Conservation (phyloP, 2,888 invertebrate species). For the Acanthosepion esculentum region DNA sequence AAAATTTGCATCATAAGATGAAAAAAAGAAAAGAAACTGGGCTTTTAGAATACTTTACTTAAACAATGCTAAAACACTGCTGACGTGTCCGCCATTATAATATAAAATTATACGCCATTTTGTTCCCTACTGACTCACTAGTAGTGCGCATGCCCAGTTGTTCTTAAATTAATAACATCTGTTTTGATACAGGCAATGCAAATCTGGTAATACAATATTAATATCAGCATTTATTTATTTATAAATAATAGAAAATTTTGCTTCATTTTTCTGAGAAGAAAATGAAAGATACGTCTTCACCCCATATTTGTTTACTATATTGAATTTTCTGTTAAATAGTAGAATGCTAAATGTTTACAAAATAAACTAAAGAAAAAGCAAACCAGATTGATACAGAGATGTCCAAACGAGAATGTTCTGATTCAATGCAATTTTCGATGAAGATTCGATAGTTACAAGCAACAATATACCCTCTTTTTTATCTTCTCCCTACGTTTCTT, state of each 20-base stretch:
- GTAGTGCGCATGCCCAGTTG: not conserved
- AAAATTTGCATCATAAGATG: not conserved
- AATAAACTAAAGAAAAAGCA: too few relatives aligned
- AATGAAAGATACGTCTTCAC: not conserved
- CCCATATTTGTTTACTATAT: not conserved
- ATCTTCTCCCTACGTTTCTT: too few relatives aligned
- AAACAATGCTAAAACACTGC: not conserved
- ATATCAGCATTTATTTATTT: slow-evolving; percentile 6
- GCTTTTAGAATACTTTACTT: not conserved
- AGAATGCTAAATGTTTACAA: too few relatives aligned
- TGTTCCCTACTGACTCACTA: not conserved
- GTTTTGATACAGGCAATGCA: not conserved
- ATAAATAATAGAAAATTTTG: not conserved
- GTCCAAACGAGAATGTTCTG: too few relatives aligned
- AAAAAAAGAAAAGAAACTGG: not conserved
- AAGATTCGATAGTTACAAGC: too few relatives aligned
- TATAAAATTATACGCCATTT: not conserved
- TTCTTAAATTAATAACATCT: not conserved
- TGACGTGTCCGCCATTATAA: slow-evolving; percentile 12
- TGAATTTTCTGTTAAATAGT: too few relatives aligned
- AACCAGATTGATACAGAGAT: too few relatives aligned
- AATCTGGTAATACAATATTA: not conserved
- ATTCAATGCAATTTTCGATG: too few relatives aligned
- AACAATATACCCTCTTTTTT: too few relatives aligned
- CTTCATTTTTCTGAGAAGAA: not conserved